Base-by-base conservation (phyloP, 2,888 invertebrate species). In the Opisthograptis luteolata region DNA sequence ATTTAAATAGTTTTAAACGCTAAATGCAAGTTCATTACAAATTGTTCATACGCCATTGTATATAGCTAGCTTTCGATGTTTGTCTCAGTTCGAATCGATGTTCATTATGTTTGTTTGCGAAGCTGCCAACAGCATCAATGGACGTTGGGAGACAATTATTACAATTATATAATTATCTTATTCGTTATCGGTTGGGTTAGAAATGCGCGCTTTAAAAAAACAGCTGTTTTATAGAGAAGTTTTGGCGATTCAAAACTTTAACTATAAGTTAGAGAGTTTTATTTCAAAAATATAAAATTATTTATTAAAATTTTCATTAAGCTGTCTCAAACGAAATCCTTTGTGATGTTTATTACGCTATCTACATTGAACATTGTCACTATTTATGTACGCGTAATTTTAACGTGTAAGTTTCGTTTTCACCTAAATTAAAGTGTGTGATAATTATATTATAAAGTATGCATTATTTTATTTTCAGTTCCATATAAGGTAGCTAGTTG, bases 211-310 rank as follows among this genome's bases (percentile, higher is more conserved):
- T 65, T 76, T 49, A 70, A 66, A 61, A 68, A 68, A 73, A 72
- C 73, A 70, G 74, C 76, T 71, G 80, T 81, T 84, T 79, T 78
- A 73, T 80, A 80, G 73, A 70, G 75, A 87, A 84, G 90, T 90
- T 90, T 90, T 90, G 89, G 78, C 79, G 60, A 81, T 81, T 81
- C 89, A 90, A 90, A 90, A 90, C 90, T 89, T 86, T 88, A 87
- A 89, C 87, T 88, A 89, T 90, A 88, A 90, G 90, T 90, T 90
- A 87, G 82, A 85, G 82, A 79, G 79, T 81, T 86, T 66, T 66
- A 58, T 73, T 78, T 75, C 73, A 73, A 68, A 46, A 37, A 19
- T 41, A 44, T 43, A 35, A 3, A 47, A 79, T 72, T 87, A 88
- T 88, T 88, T 87, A 87, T 88, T 87, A 76, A 72, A 79, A 76